A percentile compares a stretch with the other conserved stretches of the same genome.
phyloP scores from a whole-genome alignment of 2,888 invertebrate genomes.

The Leptura quadrifasciata region DNA sequence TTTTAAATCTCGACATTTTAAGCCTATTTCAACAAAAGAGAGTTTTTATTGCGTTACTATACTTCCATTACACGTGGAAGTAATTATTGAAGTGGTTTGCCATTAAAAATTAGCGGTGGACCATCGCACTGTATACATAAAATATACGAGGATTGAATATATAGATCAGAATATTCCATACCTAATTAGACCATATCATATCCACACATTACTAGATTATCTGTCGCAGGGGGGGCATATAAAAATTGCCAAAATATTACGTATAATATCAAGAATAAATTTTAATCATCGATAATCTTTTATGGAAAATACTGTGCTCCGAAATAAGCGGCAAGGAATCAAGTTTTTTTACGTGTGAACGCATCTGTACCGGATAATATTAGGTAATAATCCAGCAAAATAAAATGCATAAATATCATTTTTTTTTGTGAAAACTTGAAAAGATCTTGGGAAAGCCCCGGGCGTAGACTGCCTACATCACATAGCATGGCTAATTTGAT shows the following conservation, averaged over 20 bases:
- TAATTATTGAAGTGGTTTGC: too few species aligned
- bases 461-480: conserved; percentile 57
- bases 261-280: neutral
- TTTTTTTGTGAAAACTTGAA: conserved; percentile 55
- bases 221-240: too few species aligned
- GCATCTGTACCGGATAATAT: conserved; percentile 35
- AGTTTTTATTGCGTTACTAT: too few species aligned
- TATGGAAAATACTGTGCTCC: neutral
- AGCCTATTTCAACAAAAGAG: too few species aligned
- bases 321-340: neutral
- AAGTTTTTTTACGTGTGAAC: conserved; percentile 24
- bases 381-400: conserved; percentile 46
- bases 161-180: too few species aligned
- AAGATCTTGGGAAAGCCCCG: conserved; percentile 50
- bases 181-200: too few species aligned
- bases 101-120: too few species aligned
- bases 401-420: conserved; percentile 49
- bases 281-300: neutral
- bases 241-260: neutral
- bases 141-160: too few species aligned
- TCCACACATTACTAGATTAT: too few species aligned
- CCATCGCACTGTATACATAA: too few species aligned
- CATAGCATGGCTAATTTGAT: conserved; percentile 58
- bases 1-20: too few species aligned
- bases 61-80: too few species aligned